Percentiles rank a stretch among this genome's conserved stretches.
These are phyloP conservation scores for Dolomedes plantarius DNA, from an alignment of 2,888 invertebrate species.

Conservation along the genomic window DNA sequence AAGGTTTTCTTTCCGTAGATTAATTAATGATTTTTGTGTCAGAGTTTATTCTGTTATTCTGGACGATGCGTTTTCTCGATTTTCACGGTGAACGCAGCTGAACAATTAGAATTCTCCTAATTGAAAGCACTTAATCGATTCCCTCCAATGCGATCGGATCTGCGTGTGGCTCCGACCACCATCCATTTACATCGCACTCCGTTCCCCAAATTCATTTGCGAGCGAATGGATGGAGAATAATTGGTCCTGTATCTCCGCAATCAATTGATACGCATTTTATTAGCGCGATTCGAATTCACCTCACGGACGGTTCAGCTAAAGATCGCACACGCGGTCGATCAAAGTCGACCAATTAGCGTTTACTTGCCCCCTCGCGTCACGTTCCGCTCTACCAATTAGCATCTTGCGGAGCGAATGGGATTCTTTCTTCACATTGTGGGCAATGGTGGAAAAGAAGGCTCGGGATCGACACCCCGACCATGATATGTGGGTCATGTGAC, in stretches of 20 bases:
- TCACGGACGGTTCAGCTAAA: conserved; percentile 38
- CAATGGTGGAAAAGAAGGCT: background rate
- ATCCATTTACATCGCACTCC: background rate
- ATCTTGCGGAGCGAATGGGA: conserved; percentile 17
- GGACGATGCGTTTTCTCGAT: background rate
- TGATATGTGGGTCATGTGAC: conserved; percentile 50
- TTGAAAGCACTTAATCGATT: background rate
- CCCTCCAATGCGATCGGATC: background rate
- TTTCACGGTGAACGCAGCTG: background rate
- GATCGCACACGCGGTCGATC: conserved; percentile 44
- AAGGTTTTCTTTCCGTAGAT: too few relatives aligned
- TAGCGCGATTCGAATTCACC: background rate
- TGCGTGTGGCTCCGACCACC: conserved; percentile 1
- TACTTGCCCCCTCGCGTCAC: conserved; percentile 46
- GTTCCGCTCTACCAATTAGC: conserved; percentile 51
- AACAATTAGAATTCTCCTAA: background rate
- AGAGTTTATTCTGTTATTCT: too few relatives aligned
- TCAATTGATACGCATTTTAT: conserved; percentile 16
- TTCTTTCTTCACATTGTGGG: conserved; percentile 12
- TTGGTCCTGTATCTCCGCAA: conserved; percentile 1
- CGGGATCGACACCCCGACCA: conserved; percentile 35
- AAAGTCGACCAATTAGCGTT: conserved; percentile 56
- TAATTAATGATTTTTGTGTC: too few relatives aligned
- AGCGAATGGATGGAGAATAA: background rate
- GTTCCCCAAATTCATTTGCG: background rate